Evolutionary conservation across 2,888 invertebrate genomes (phyloP), one percentile per base, ranked within the genome.

Genomic region (Nasonia oneida): DNA sequence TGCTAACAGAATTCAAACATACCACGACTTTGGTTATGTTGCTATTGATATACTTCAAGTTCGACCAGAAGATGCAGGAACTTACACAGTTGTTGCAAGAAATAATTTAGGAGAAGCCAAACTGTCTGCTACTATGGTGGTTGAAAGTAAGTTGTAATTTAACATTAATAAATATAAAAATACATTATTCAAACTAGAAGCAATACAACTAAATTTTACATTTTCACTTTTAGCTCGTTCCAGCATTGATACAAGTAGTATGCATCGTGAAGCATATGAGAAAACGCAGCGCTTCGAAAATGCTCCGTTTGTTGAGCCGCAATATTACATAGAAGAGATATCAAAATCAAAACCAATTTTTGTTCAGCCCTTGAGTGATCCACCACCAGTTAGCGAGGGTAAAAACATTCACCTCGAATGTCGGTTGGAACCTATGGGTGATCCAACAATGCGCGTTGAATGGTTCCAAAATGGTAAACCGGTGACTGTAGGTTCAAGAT

Each of bases 21-120:
- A 98, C 92, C 97, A 98, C 90, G 99, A 99, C 93, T 99, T 99
- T 94, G 99, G 99, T 86, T 99, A 98, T 92, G 98, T 99, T 33
- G 98, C 99, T 57, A 95, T 99, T 88, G 99, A 99, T 91, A 98
- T 99, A 90, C 95, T 98, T 86, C 98, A 97, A 93, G 98, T 98
- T 29, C 96, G 98, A 87, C 96, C 97, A 67, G 98, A 98, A 92
- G 99, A 99, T 94, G 96, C 97, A 87, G 99, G 99, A 80, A 96
- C 97, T 61, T 99, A 99, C 94, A 98, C 98, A 0, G 98, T 98
- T 76, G 96, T 98, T 42, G 98, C 98, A 23, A 96, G 97, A 91
- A 99, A 99, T 93, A 96, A 96, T 89, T 94, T 97, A 86, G 99
- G 99, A 89, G 97, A 98, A 95, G 98, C 97, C 84, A 96, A 97